Evolutionary conservation across 2,888 invertebrate species (phyloP), one percentile per base, ranked within the genome.

Genomic region (Drosophila meridiana): DNA sequence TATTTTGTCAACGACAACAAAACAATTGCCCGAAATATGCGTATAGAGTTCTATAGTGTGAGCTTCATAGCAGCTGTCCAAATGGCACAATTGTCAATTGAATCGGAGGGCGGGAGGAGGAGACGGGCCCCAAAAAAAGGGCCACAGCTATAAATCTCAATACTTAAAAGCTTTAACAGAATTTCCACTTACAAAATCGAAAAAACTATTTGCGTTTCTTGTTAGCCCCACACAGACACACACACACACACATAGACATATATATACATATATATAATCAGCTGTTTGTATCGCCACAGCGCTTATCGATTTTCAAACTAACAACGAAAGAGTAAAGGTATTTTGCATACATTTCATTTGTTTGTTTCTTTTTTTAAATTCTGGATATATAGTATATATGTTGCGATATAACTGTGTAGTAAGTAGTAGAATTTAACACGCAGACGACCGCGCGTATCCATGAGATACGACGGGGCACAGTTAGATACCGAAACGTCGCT

Each of bases 241-340:
- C 30, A 47, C 43, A 11, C 20, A 26, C 11, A 45, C 20, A 45
- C 40, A n/a, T 14, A 14, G 2, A 40, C 77, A 69, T n/a, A 20
- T 69, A 70, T 26, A 70, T 69, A 69, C 14, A 20, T 69, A 70
- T 26, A 70, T 69, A 62, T 66, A 84, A 84, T 84, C 85, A 87
- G 75, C 87, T 84, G 81, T 57, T 75, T 45, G 43, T 63, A 58
- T 38, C 64, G 68, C 57, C 30, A 42, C 58, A 65, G 69, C 56
- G 62, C 65, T 78, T 90, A 86, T 86, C 73, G 86, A 86, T 86
- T 86, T 86, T 90, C 70, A 67, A 68, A 50, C 43, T 36, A 3
- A 6, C 42, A 53, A 48, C 57, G n/a, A 56, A 65, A 62, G 52
- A 60, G 40, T 71, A 28, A 59, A 56, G 61, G 28, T 43, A 73